phyloP scores from a whole-genome alignment of 2,888 invertebrate genomes.

The Phanerotoma sp. region DNA sequence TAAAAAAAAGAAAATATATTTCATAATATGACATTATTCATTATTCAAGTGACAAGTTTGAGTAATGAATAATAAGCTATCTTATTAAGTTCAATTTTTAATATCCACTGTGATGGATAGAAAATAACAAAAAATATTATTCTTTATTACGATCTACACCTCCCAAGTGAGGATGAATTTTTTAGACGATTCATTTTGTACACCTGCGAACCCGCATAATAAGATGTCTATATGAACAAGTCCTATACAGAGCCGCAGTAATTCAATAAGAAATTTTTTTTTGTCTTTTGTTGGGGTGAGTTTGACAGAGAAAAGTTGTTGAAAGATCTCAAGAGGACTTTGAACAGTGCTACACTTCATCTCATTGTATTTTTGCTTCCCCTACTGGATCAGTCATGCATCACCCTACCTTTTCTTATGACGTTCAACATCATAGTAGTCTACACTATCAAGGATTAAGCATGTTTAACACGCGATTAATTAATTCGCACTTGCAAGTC shows the following conservation, averaged over 20 bases:
- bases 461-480: constrained; percentile 29
- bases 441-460: constrained; percentile 10
- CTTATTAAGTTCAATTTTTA: too few relatives aligned
- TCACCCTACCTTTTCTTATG: background rate
- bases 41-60: too few relatives aligned
- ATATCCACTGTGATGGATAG: too few relatives aligned
- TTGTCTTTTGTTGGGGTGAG: background rate
- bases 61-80: too few relatives aligned
- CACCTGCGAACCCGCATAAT: constrained; percentile 11
- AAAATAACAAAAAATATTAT: background rate
- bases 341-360: background rate
- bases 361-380: constrained; percentile 7
- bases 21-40: too few relatives aligned
- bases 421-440: background rate
- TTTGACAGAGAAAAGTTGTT: constrained; percentile 1
- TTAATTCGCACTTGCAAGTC: constrained; percentile 29
- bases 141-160: background rate
- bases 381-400: background rate
- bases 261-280: constrained; percentile 5
- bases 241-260: background rate
- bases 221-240: background rate
- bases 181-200: background rate
- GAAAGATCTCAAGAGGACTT: constrained; percentile 5
- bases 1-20: too few relatives aligned
- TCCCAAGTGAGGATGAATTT: background rate